Evolutionary conservation across 2,797 vertebrate genomes (phyloP).

Genomic region (Pitangus sulphuratus): DNA sequence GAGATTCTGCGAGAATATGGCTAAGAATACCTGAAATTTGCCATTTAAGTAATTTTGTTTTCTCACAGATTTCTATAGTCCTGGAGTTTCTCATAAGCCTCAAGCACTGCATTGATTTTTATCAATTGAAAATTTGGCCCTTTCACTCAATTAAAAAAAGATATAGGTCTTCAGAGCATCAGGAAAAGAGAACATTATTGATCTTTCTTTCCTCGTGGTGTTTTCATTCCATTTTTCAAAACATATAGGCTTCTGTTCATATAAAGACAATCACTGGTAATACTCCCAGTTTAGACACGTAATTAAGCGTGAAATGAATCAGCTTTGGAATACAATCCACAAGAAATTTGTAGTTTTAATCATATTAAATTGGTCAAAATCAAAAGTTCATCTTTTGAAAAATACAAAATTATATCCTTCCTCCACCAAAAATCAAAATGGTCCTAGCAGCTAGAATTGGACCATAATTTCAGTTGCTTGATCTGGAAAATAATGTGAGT

Average conservation of each 20-base stretch:
- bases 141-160: background rate
- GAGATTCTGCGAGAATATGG: background rate
- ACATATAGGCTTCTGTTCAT: background rate
- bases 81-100: background rate
- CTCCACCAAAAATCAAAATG: background rate
- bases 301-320: conserved; percentile 28
- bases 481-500: background rate
- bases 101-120: background rate
- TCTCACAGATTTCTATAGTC: background rate
- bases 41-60: background rate
- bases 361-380: background rate
- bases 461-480: background rate
- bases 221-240: background rate
- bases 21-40: background rate
- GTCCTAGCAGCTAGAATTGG: background rate
- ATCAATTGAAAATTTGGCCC: background rate
- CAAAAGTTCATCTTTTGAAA: background rate
- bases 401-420: background rate
- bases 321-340: background rate
- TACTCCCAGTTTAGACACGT: background rate
- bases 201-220: background rate
- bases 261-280: background rate
- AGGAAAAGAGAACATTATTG: background rate
- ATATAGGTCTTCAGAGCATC: background rate
- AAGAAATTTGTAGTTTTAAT: conserved; percentile 2